Base-by-base conservation (phyloP, 1,140 invertebrate species). In the Panagrolaimus sp. region DNA sequence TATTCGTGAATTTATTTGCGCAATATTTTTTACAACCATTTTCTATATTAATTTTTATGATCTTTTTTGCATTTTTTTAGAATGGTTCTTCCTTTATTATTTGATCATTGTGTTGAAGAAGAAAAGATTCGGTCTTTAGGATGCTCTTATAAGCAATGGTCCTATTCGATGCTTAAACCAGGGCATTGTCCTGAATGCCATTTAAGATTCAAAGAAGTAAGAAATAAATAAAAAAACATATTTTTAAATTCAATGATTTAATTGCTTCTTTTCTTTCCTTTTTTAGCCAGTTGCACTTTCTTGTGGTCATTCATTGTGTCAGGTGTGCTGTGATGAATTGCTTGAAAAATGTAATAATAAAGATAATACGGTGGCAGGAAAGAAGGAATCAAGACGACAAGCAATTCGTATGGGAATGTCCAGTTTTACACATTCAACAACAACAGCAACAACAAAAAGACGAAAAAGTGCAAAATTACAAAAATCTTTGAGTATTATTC, bases 241-340 rank as follows among this genome's bases (percentile, higher is more conserved):
- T 5, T 58, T 21, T 58, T 21, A 26, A n/a, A 28, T 58, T 21
- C 21, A 58, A 58, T 58, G 28, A 12, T 52, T 12, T 58, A 28
- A 58, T 28, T 26, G 52, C 21, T 58, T 58, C 28, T 21, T 26
- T 24, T 8, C 17, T 52, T 52, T 52, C 26, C 1, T 24, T 52
- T 4, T 58, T 58, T 28, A 58, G 52, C 52, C 52, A 21, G 52
- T 58, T 28, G 52, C 52, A 21, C 28, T 58, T 21, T 28, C 52
- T 58, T 58, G 52, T 58, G 52, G 52, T 58, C 52, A 58, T 58
- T 58, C 52, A 58, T 12, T 58, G 17, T 58, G 52, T 28, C 52
- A 58, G 28, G 52, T 21, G 12, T 58, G 52, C 52, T 58, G 52
- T 21, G 17, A 58, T 21, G 52, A 58, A 28, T 28, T 58, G 10